phyloP scores from a whole-genome alignment of 2,888 invertebrate species.

The Laspeyria flexula region DNA sequence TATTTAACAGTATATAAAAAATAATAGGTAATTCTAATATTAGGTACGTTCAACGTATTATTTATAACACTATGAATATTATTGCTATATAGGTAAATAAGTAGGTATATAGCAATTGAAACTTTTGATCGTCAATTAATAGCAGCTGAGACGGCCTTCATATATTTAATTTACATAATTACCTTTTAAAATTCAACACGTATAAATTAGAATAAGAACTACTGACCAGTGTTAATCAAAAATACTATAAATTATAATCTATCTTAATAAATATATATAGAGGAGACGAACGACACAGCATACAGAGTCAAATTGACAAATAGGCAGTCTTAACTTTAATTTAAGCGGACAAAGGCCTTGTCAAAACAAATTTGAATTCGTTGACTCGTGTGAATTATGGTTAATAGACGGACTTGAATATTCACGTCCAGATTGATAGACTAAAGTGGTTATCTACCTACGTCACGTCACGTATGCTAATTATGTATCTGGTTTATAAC shows the following conservation, averaged over 20 bases:
- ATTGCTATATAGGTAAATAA: too few relatives aligned
- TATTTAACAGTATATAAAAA: too few relatives aligned
- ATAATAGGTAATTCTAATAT: too few relatives aligned
- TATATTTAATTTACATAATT: background rate
- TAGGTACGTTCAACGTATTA: too few relatives aligned
- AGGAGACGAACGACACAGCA: conserved; percentile 3
- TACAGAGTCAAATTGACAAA: conserved; percentile 28
- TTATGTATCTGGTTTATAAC: conserved; percentile 17
- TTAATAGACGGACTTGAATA: background rate
- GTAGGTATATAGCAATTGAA: too few relatives aligned
- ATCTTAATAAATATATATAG: too few relatives aligned
- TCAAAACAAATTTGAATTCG: conserved; percentile 31
- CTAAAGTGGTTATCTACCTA: background rate
- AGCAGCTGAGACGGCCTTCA: background rate
- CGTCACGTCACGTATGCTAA: conserved; percentile 28
- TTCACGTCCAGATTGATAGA: background rate
- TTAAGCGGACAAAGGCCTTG: conserved; percentile 17
- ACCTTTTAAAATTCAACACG: background rate
- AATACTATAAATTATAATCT: too few relatives aligned
- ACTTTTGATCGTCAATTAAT: too few relatives aligned
- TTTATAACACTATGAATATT: too few relatives aligned
- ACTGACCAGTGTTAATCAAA: conserved; percentile 1
- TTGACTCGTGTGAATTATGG: conserved; percentile 17
- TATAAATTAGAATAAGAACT: conserved; percentile 3
- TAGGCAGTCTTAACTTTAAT: conserved; percentile 19